Percentiles rank a stretch among this genome's conserved stretches.
phyloP scores from a whole-genome alignment of 2,113 vertebrate genomes.

The Pycnonotus jocosus region DNA sequence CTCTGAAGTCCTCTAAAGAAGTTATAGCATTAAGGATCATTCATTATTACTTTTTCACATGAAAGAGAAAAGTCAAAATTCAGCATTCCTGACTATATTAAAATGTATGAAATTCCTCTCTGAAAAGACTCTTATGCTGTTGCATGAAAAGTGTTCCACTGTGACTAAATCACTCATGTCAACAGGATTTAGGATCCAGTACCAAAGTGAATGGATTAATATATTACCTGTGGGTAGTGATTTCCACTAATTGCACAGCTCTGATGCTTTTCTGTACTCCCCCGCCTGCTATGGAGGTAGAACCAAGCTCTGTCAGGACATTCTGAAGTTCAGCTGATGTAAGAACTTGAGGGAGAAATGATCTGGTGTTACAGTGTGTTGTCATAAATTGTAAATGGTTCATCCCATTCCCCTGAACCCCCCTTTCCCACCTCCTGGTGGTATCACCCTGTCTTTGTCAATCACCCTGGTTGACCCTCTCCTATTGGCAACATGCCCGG shows the following conservation, averaged over 20 bases:
- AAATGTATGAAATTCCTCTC: neutral
- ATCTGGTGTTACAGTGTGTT: too few relatives aligned
- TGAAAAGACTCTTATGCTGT: neutral
- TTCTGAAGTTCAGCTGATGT: neutral
- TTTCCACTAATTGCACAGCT: neutral
- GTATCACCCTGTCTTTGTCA: too few relatives aligned
- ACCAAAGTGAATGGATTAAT: neutral
- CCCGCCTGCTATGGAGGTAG: neutral
- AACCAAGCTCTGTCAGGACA: neutral
- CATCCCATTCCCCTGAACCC: too few relatives aligned
- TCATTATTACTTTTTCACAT: neutral
- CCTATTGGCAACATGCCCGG: too few relatives aligned
- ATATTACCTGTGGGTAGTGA: accelerated
- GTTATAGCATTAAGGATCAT: neutral
- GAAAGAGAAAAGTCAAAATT: neutral
- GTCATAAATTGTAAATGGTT: too few relatives aligned
- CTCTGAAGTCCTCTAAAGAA: neutral
- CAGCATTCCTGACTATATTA: neutral
- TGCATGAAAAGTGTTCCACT: neutral
- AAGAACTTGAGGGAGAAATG: neutral
- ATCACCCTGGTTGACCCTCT: too few relatives aligned
- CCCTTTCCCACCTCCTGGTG: too few relatives aligned
- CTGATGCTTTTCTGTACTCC: neutral
- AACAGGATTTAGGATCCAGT: neutral
- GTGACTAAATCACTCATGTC: neutral